phyloP scores from a whole-genome alignment of 2,113 vertebrate genomes.

The Rhinopomastus cyanomelas region DNA sequence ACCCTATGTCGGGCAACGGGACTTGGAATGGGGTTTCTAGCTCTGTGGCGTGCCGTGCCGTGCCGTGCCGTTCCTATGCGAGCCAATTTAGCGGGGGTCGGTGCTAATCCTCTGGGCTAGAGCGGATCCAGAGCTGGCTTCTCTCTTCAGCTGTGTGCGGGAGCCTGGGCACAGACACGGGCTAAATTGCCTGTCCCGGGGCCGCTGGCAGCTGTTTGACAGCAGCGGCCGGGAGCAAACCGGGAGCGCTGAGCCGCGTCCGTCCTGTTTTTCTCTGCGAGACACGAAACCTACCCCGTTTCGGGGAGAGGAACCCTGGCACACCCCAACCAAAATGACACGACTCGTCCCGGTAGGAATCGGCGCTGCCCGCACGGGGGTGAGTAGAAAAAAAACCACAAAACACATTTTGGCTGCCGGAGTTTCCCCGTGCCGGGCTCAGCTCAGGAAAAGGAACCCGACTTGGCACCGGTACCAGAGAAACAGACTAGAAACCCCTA shows the following conservation, averaged over 20 bases:
- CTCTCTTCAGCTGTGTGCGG: fast-evolving
- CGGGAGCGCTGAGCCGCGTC: not conserved
- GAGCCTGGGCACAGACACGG: not conserved
- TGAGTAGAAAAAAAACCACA: not conserved
- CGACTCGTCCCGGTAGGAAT: not conserved
- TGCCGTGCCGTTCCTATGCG: not conserved
- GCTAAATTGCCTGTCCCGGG: not conserved
- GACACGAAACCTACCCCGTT: not conserved
- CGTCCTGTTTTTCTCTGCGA: not conserved
- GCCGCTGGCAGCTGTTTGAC: not conserved
- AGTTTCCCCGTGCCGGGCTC: not conserved
- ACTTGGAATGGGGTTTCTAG: not conserved
- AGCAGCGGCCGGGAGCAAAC: not conserved
- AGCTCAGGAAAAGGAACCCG: not conserved
- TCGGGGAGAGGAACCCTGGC: not conserved
- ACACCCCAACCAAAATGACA: not conserved
- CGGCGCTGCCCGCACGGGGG: not conserved
- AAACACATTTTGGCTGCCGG: too few species aligned
- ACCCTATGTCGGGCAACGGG: not conserved
- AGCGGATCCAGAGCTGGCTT: not conserved
- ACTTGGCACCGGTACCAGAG: not conserved
- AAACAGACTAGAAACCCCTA: not conserved
- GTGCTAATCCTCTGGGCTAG: not conserved
- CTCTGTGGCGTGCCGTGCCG: too few species aligned
- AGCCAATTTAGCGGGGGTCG: not conserved